Evolutionary conservation across 2,113 vertebrate genomes (phyloP).

Genomic region (Gallinago paraguaiae): DNA sequence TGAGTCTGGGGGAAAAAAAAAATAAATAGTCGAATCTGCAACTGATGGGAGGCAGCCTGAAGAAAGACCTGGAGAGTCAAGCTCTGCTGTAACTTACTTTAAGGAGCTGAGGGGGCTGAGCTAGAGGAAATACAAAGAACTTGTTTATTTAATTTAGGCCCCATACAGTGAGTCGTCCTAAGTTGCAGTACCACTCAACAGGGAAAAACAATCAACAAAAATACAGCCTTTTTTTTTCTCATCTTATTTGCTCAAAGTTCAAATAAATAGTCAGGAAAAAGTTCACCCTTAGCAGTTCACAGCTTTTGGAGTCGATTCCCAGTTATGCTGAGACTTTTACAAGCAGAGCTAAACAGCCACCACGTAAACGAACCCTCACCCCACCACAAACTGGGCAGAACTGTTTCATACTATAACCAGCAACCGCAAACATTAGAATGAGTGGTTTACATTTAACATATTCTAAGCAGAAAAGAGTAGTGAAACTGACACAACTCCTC

Average conservation of each 20-base stretch:
- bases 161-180: background rate
- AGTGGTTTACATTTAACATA: background rate
- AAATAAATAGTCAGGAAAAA: background rate
- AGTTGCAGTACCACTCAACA: background rate
- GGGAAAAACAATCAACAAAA: rapidly evolving
- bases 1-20: background rate
- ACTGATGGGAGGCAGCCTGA: background rate
- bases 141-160: background rate
- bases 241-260: background rate
- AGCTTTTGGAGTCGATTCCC: background rate
- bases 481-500: background rate
- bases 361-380: background rate
- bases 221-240: background rate
- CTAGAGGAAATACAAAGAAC: background rate
- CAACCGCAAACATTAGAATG: background rate
- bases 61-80: background rate
- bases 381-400: background rate
- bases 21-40: background rate
- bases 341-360: background rate
- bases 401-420: background rate
- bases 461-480: background rate
- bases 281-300: background rate
- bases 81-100: background rate
- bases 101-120: background rate
- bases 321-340: background rate